Evolutionary conservation across 1,140 invertebrate genomes (phyloP).

Genomic region (Grapholita molesta): DNA sequence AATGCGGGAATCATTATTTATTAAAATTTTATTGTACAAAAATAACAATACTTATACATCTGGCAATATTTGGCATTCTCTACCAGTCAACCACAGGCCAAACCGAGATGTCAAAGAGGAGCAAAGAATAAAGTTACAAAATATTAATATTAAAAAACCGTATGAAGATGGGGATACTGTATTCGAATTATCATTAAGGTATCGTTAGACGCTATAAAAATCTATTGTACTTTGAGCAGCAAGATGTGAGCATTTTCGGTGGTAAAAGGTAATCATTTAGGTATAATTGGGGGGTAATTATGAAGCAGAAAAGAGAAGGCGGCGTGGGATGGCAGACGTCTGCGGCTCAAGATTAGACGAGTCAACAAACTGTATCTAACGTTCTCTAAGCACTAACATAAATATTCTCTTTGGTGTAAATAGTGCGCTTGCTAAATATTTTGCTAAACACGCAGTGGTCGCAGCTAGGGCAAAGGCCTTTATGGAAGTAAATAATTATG

Average conservation of each 20-base stretch:
- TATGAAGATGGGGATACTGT: too few relatives aligned
- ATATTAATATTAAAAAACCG: too few relatives aligned
- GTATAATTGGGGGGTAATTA: conserved; percentile 24
- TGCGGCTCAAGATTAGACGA: conserved; percentile 28
- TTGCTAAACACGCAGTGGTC: conserved; percentile 19
- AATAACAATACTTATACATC: too few relatives aligned
- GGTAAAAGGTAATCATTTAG: background rate
- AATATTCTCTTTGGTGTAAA: background rate
- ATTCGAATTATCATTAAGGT: too few relatives aligned
- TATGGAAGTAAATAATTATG: too few relatives aligned
- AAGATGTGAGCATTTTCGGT: background rate
- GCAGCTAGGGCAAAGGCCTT: conserved; percentile 16
- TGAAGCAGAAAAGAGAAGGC: conserved; percentile 18
- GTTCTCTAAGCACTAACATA: background rate
- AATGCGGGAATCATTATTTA: background rate
- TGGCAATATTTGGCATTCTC: too few relatives aligned
- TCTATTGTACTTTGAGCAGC: background rate
- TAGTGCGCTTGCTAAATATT: background rate
- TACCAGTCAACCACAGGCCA: too few relatives aligned
- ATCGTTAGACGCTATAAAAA: too few relatives aligned
- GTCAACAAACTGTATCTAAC: conserved; percentile 44
- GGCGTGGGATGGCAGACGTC: conserved; percentile 62
- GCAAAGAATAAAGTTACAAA: too few relatives aligned
- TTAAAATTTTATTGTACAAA: too few relatives aligned
- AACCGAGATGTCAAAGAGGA: too few relatives aligned